Conservation (phyloP, 2,888 invertebrate species). For the Marronus borbonicus region DNA sequence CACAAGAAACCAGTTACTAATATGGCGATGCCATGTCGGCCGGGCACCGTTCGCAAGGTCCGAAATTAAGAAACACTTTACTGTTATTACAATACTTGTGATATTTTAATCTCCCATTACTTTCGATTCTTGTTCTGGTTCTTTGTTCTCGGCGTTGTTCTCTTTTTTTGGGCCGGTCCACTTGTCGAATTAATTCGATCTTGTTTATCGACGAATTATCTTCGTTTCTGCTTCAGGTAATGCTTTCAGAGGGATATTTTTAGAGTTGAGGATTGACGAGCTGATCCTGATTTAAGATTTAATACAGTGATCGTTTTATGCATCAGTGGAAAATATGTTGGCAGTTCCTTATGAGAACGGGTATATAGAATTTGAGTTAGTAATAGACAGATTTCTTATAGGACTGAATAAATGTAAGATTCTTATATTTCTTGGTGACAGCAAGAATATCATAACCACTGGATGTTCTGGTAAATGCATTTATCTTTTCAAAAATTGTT, state of each 20-base stretch:
- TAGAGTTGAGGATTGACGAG: neutral
- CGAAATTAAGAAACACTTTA: slow-evolving; percentile 41
- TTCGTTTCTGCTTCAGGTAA: neutral
- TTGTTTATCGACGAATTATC: slow-evolving; percentile 1
- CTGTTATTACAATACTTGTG: slow-evolving; percentile 22
- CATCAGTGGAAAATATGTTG: too few relatives aligned
- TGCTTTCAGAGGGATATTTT: neutral
- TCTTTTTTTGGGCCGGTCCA: slow-evolving; percentile 7
- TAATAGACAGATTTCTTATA: too few relatives aligned
- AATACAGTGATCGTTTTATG: too few relatives aligned
- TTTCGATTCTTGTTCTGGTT: slow-evolving; percentile 9
- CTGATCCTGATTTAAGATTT: too few relatives aligned
- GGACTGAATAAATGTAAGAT: too few relatives aligned
- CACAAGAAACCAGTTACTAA: slow-evolving; percentile 5
- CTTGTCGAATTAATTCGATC: slow-evolving; percentile 2
- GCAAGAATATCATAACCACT: too few relatives aligned
- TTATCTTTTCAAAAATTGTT: too few relatives aligned
- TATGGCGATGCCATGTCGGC: slow-evolving; percentile 3
- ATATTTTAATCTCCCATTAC: slow-evolving; percentile 19
- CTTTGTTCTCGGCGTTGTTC: neutral
- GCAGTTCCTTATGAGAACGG: too few relatives aligned
- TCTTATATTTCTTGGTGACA: too few relatives aligned
- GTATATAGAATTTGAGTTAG: too few relatives aligned
- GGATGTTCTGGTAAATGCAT: too few relatives aligned
- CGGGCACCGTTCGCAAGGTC: neutral